Evolutionary conservation across 2,888 invertebrate genomes (phyloP), one percentile per base, ranked within the genome.

Genomic region (Eilema sororculum): DNA sequence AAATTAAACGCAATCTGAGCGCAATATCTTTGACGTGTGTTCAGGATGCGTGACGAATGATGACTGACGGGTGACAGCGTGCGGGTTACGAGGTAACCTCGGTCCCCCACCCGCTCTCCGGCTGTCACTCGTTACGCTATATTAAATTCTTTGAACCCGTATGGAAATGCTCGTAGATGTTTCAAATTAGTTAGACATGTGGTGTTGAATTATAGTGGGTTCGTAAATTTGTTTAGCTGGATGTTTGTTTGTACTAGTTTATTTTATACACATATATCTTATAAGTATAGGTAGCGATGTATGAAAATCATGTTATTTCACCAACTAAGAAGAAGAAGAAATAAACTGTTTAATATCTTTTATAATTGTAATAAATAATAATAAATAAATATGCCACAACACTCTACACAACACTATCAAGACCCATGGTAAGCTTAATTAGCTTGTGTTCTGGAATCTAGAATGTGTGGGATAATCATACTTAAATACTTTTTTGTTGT

Each of bases 41-140:
- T 78, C 83, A 76, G 81, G 71, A 77, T 79, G 91, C 94, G 93
- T 93, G 92, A 92, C 94, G 93, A 93, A 93, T 90, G 84, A 87
- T 89, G 93, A 93, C 82, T 93, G 93, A 93, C 92, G 78, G 75
- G 80, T 87, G 90, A 87, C 89, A 82, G 75, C 65, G 78, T 80
- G 89, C 71, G 80, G 75, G 83, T 78, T 72, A 78, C 81, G 82
- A 89, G 82, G 83, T 86, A 80, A 85, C 87, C 86, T 89, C 87
- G 84, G 83, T 78, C 60, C 65, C 67, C 68, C 61, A 61, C 67
- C 77, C 82, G 77, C 75, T 73, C 77, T 72, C 80, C 72, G 72
- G 71, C 76, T 77, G 83, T 79, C 83, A 81, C 73, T 73, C 65
- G 81, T 80, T 82, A 77, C 75, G 84, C 80, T 80, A 85, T 87